Evolutionary conservation across 2,797 vertebrate species (phyloP), one percentile per base, ranked within the genome.

Genomic region (Prunella strophiata): DNA sequence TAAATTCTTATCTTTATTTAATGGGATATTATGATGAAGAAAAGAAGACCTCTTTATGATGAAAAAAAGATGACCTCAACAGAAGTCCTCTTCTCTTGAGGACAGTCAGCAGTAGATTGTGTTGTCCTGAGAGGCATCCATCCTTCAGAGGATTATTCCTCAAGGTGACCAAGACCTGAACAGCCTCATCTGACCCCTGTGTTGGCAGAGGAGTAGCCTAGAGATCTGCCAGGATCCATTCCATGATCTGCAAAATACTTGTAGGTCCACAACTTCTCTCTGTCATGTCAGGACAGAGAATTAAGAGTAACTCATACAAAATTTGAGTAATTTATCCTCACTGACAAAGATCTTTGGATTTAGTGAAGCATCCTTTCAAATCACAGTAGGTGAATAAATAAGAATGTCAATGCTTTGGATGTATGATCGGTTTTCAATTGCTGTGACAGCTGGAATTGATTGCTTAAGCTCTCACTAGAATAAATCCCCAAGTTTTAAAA

Each of bases 121-220:
- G 11, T 13, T 67, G 9, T 32, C 12, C 18, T 13, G 13, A 51
- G 54, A 48, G 6, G 2, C 8, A 8, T 36, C 10, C 12, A 14
- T 18, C 23, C 13, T 48, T 78, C 16, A 8, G 16, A 58, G 6
- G 12, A 30, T 55, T 45, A 55, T n/a, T 83, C 21, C 25, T 59
- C 51, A 54, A 1, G 10, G n/a, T 13, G 27, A 63, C 9, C 14
- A 55, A 40, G 50, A 58, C 4, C 1, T 54, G 36, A 38, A 8
- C 2, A 38, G 7, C 7, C 30, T 66, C 0, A 0, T 47, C 43
- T 87, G 40, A 82, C 5, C 11, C 19, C 7, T 52, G n/a, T 59
- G 58, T 23, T 25, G 17, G 11, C 15, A 59, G 19, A 21, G 17
- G 15, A 14, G 13, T 19, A n/a, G 9, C 23, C 67, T 48, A 25